Evolutionary conservation across 2,888 invertebrate genomes (phyloP).

Genomic region (Nesidiocoris tenuis): DNA sequence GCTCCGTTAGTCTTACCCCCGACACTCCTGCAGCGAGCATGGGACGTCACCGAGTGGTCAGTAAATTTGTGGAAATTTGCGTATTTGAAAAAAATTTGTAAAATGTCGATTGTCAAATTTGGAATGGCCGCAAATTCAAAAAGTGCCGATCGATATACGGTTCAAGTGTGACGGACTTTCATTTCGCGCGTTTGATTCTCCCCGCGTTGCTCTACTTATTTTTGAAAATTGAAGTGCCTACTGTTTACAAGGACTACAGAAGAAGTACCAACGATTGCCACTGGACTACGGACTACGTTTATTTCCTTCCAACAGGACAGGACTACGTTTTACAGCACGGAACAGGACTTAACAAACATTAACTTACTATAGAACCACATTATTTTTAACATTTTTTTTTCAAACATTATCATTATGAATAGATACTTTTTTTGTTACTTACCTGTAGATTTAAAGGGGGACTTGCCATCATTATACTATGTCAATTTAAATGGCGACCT

Average conservation of each 20-base stretch:
- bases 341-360: conserved; percentile 4
- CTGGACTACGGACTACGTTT: conserved; percentile 35
- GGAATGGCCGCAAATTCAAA: no score
- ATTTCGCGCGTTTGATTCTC: conserved; percentile 11
- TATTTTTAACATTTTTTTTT: background rate
- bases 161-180: conserved; percentile 26
- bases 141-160: conserved; percentile 18
- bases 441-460: no score
- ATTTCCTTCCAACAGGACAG: conserved; percentile 21
- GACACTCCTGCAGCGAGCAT: conserved; percentile 38
- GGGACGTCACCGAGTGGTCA: conserved; percentile 41
- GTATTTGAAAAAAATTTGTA: background rate
- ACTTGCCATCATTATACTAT: no score
- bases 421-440: no score
- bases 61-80: conserved; percentile 8
- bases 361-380: background rate
- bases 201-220: background rate
- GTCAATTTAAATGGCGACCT: no score
- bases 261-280: conserved; percentile 20
- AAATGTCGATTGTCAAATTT: background rate
- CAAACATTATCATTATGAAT: no score
- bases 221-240: conserved; percentile 2
- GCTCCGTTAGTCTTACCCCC: conserved; percentile 28
- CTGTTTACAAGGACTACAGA: conserved; percentile 7
- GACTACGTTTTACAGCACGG: conserved; percentile 7